Evolutionary conservation across 2,888 invertebrate genomes (phyloP).

Genomic region (Coelogynopora nodosa): DNA sequence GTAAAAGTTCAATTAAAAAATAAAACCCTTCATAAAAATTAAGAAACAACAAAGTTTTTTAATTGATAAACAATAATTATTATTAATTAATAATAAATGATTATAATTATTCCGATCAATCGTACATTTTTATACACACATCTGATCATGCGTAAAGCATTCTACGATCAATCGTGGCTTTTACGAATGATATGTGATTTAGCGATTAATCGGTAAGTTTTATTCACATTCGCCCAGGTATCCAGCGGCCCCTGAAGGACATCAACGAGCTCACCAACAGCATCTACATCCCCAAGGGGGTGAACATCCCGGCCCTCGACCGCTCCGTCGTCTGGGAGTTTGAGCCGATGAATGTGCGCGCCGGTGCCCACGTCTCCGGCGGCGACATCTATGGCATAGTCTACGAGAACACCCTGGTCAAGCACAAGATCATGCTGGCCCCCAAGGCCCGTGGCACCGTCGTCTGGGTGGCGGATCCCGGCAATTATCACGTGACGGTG

Average conservation of each 20-base stretch:
- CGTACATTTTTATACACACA: neutral
- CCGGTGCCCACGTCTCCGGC: constrained; percentile 95
- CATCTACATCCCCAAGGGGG: constrained; percentile 99
- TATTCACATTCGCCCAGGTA: constrained; percentile 63
- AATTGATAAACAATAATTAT: too few relatives aligned
- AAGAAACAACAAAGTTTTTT: too few relatives aligned
- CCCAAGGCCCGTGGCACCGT: constrained; percentile 93
- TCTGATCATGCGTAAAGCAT: neutral
- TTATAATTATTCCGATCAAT: neutral
- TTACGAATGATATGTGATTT: neutral
- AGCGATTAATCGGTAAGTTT: neutral
- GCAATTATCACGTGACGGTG: constrained; percentile 83
- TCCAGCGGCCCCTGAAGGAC: constrained; percentile 92
- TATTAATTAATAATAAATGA: too few relatives aligned
- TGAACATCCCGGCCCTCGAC: constrained; percentile 86
- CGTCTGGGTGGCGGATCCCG: constrained; percentile 85
- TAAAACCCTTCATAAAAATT: too few relatives aligned
- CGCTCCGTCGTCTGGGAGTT: constrained; percentile 84
- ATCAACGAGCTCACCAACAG: constrained; percentile 86
- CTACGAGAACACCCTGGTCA: constrained; percentile 92
- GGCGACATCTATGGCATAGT: constrained; percentile 94
- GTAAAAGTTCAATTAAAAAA: too few relatives aligned
- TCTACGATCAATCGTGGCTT: neutral
- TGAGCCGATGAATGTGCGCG: constrained; percentile 69
- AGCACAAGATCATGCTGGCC: constrained; percentile 90